These are phyloP conservation scores for Homarus americanus DNA, from an alignment of 1,140 invertebrate species.

Conservation along the genomic window DNA sequence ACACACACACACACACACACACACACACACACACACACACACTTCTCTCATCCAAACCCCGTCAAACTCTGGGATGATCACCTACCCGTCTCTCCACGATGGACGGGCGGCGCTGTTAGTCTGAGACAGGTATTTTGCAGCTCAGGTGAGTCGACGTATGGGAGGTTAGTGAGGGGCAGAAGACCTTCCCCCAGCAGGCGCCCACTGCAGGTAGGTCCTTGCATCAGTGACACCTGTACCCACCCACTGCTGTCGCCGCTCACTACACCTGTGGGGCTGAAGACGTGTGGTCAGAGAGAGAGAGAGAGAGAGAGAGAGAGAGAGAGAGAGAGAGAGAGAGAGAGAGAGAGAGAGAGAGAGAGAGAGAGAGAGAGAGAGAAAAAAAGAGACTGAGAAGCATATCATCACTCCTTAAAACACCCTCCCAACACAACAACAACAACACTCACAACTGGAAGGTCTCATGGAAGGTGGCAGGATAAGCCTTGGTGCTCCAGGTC, in stretches of 20 bases:
- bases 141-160: constrained; percentile 28
- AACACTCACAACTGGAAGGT: constrained; percentile 39
- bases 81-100: neutral
- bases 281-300: no score
- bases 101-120: neutral
- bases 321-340: no score
- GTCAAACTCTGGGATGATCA: no score
- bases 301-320: no score
- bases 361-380: no score
- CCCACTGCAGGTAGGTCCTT: neutral
- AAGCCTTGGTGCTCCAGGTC: neutral
- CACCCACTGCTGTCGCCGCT: neutral
- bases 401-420: neutral
- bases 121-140: constrained; percentile 26
- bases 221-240: neutral
- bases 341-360: no score
- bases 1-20: no score
- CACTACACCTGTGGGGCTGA: constrained; percentile 29
- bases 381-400: no score
- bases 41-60: no score
- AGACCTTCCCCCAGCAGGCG: neutral
- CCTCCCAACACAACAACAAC: neutral
- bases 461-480: constrained; percentile 34
- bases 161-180: constrained; percentile 24
- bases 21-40: no score